Conservation (phyloP, 2,797 vertebrate species). For the Ammospiza maritima region DNA sequence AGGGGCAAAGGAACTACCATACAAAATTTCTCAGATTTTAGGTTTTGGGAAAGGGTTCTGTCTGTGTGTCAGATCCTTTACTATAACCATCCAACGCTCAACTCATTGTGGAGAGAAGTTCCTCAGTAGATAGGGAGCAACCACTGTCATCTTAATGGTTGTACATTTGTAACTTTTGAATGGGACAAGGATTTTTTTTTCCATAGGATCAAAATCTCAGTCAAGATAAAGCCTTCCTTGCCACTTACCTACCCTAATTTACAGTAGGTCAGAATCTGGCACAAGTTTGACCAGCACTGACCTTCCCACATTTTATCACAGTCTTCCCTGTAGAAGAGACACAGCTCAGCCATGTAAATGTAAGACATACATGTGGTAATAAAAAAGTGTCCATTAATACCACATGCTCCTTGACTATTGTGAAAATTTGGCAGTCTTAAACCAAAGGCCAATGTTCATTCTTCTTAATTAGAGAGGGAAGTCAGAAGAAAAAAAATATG, state of each 20-base stretch:
- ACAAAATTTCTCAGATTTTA: neutral
- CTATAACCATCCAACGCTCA: neutral
- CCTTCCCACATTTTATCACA: neutral
- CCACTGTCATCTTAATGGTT: neutral
- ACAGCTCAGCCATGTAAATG: neutral
- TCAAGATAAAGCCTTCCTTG: neutral
- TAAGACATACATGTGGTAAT: neutral
- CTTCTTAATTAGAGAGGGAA: conserved; percentile 44
- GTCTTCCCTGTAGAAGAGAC: conserved; percentile 22
- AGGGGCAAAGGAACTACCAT: neutral
- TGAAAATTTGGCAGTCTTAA: conserved; percentile 22
- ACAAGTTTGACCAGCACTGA: neutral
- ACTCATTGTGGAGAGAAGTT: neutral
- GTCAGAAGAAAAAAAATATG: neutral
- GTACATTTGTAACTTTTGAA: neutral
- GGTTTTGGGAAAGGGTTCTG: neutral
- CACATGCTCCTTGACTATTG: neutral
- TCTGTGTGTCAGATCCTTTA: neutral
- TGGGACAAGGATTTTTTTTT: neutral
- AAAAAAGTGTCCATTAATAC: conserved; percentile 30
- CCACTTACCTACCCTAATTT: neutral
- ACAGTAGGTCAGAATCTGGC: neutral
- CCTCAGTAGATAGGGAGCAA: neutral
- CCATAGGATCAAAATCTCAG: neutral
- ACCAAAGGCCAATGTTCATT: conserved; percentile 28